Percentiles rank a stretch among this genome's conserved stretches.
Evolutionary conservation across 2,113 vertebrate genomes (phyloP).

Genomic region (Dissostichus mawsoni): DNA sequence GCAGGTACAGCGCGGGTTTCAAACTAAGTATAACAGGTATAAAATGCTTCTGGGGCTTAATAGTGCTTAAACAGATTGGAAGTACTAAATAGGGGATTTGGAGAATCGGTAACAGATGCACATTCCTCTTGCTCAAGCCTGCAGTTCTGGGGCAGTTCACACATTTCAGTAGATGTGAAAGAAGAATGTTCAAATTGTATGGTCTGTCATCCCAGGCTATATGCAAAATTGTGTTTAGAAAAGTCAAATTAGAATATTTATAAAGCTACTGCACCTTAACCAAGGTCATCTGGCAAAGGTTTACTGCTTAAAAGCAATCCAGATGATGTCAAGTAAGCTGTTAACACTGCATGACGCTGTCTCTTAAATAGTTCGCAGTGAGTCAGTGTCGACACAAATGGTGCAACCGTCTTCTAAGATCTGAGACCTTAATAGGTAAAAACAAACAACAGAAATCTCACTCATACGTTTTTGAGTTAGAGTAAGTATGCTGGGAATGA

Average conservation of each 20-base stretch:
- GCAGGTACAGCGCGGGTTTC: conserved; percentile 15
- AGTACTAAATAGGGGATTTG: conserved; percentile 1
- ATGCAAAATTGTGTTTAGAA: neutral
- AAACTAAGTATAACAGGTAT: conserved; percentile 1
- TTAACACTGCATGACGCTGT: neutral
- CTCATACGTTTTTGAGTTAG: neutral
- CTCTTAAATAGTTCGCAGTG: conserved; percentile 11
- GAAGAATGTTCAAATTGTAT: neutral
- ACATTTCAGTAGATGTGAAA: neutral
- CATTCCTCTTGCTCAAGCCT: neutral
- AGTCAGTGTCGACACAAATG: neutral
- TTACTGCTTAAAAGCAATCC: neutral
- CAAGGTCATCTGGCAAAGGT: neutral
- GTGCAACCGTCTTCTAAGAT: neutral
- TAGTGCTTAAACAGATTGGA: conserved; percentile 34
- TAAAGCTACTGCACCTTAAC: neutral
- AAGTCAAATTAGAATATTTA: neutral
- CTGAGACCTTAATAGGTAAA: neutral
- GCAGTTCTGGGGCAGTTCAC: neutral
- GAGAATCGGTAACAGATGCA: neutral
- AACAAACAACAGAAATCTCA: neutral
- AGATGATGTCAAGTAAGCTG: neutral
- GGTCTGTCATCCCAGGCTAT: too few relatives aligned
- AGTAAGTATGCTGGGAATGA: neutral
- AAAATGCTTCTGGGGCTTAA: conserved; percentile 17